Base-by-base conservation (phyloP, 2,797 vertebrate species). In the Champsocephalus gunnari region DNA sequence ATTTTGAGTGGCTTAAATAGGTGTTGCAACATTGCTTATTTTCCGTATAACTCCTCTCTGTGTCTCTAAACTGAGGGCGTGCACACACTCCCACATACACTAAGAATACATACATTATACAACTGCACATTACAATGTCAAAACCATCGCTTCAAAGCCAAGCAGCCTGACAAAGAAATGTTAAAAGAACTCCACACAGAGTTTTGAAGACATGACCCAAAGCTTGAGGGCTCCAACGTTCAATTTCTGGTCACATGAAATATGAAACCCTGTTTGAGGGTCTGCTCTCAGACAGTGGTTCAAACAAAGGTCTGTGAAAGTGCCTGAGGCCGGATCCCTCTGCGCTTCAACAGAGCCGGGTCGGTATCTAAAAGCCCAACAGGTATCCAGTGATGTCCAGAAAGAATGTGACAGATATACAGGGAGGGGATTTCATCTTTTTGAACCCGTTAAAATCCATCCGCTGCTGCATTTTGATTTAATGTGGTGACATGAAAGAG, bases 251-350 rank as follows among this genome's bases (percentile, higher is more conserved):
- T 53, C 19, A 48, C 41, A 47, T 49, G 59, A 56, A 65, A 68
- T 19, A 24, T 66, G 44, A 66, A 55, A 59, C 64, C 38, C 12
- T 16, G 51, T 21, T 19, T 66, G 17, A 75, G 34, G 14, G 24
- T 4, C 19, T 41, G 19, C 19, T 44, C 58, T 65, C 66, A 43
- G 28, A 28, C 4, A 45, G 43, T 32, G 12, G 24, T 48, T 44
- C n/a, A 60, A 71, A 49, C n/a, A 60, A 71, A 49, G 45, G 55
- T 74, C 24, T 59, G 14, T 34, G 12, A 4, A 12, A n/a, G 14
- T 28, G 61, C 75, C 62, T 32, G 56, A 63, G 59, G 66, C 21
- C 63, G n/a, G 49, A 67, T 55, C 14, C n/a, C 16, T n/a, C 19
- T 43, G 28, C 28, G 32, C 57, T 49, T 58, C 13, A 17, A 69